Evolutionary conservation across 1,140 invertebrate species (phyloP).

Genomic region (Cotesia typhae): DNA sequence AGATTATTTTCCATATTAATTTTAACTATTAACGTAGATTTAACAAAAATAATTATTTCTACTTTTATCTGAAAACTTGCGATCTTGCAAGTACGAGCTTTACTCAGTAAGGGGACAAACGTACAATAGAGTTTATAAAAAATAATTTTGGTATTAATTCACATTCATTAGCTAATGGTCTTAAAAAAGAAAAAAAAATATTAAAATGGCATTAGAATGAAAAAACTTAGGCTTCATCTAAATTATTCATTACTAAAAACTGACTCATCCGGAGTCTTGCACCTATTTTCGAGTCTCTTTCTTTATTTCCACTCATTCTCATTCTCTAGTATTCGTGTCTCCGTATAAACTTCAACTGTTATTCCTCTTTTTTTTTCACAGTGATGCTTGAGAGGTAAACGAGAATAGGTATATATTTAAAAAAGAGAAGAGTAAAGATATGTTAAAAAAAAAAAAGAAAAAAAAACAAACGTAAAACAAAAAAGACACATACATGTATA

Average conservation of each 20-base stretch:
- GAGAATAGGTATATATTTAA: slow-evolving; percentile 30
- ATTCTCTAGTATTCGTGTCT: slow-evolving; percentile 24
- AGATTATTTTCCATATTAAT: no score
- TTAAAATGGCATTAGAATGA: slow-evolving; percentile 32
- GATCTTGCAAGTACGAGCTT: no score
- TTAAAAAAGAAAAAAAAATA: slow-evolving; percentile 21
- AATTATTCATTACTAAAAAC: slow-evolving; percentile 35
- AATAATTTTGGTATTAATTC: no score
- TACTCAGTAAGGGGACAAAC: no score
- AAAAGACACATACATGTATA: background rate
- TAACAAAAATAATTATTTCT: no score
- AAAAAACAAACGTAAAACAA: slow-evolving; percentile 24
- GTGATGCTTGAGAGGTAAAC: slow-evolving; percentile 4
- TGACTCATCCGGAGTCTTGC: slow-evolving; percentile 16
- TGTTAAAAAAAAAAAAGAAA: slow-evolving; percentile 30
- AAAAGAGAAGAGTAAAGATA: slow-evolving; percentile 25
- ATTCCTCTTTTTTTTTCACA: slow-evolving; percentile 10
- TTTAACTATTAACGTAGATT: no score
- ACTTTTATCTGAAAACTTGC: no score
- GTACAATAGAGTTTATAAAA: no score
- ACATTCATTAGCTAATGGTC: no score
- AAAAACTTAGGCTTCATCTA: slow-evolving; percentile 36
- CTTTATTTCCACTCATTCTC: slow-evolving; percentile 6
- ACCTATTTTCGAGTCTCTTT: slow-evolving; percentile 3
- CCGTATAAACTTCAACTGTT: slow-evolving; percentile 19